Evolutionary conservation across 2,797 vertebrate species (phyloP).

Genomic region (Pseudomugil gertrudae): DNA sequence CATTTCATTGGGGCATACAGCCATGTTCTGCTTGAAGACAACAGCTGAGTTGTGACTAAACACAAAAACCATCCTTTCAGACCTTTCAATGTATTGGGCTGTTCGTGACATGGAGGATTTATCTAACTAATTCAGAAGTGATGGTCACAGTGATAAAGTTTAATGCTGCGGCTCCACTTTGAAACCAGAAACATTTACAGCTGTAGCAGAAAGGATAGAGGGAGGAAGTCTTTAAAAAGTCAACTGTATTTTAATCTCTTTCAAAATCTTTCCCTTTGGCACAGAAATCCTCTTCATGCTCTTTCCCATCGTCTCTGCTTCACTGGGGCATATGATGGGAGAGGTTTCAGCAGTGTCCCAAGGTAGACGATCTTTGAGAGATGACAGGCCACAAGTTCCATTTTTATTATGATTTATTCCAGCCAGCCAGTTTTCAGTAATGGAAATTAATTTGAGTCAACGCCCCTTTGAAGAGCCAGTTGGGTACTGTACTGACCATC

Average conservation of each 20-base stretch:
- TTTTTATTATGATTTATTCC: slow-evolving; percentile 88
- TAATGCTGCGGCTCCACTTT: slow-evolving; percentile 5
- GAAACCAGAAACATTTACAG: slow-evolving; percentile 15
- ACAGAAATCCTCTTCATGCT: slow-evolving; percentile 70
- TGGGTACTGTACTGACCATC: slow-evolving; percentile 59
- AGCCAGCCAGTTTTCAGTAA: slow-evolving; percentile 81
- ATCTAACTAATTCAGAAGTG: slow-evolving; percentile 56
- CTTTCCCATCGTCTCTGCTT: slow-evolving; percentile 82
- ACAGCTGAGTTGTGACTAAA: slow-evolving; percentile 40
- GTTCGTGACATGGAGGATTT: slow-evolving; percentile 46
- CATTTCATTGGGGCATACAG: slow-evolving; percentile 31
- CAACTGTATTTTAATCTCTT: slow-evolving; percentile 77
- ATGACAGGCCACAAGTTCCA: slow-evolving; percentile 84
- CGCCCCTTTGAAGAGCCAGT: slow-evolving; percentile 61
- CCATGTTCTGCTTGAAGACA: slow-evolving; percentile 29
- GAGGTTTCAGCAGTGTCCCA: slow-evolving; percentile 82
- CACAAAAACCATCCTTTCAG: slow-evolving; percentile 41
- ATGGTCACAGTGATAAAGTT: slow-evolving; percentile 44
- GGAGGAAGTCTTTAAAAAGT: slow-evolving; percentile 59
- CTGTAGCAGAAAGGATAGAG: slow-evolving; percentile 32
- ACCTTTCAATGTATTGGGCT: slow-evolving; percentile 20
- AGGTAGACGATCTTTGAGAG: slow-evolving; percentile 83
- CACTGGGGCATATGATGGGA: slow-evolving; percentile 86
- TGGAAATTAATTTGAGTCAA: slow-evolving; percentile 85
- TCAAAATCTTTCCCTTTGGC: slow-evolving; percentile 76